These are phyloP conservation scores for Sebastes vulpes DNA, from an alignment of 2,797 vertebrate species.

Conservation along the genomic window DNA sequence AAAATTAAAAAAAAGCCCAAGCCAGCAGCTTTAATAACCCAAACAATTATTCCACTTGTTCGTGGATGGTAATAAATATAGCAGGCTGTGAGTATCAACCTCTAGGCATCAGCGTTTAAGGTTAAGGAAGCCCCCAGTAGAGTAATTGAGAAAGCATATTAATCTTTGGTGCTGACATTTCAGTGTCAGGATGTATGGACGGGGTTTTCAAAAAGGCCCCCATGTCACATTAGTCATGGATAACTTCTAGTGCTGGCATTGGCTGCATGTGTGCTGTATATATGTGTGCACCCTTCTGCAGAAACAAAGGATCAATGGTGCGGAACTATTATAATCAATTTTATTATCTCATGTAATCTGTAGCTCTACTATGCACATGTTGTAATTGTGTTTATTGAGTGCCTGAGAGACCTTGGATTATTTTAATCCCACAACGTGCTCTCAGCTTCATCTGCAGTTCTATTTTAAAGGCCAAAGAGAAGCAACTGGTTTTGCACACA, in stretches of 20 bases:
- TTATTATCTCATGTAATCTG: neutral
- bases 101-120: conserved; percentile 11
- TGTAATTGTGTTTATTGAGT: conserved; percentile 34
- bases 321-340: neutral
- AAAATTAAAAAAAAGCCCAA: neutral
- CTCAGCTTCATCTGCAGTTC: conserved; percentile 13
- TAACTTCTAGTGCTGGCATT: neutral
- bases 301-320: conserved; percentile 7
- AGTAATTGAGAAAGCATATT: conserved; percentile 38
- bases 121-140: conserved; percentile 23
- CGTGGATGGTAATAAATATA: neutral
- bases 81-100: conserved; percentile 1
- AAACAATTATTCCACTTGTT: conserved; percentile 40
- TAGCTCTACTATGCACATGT: neutral
- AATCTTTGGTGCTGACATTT: conserved; percentile 55
- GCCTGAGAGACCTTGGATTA: neutral
- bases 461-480: neutral
- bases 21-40: neutral
- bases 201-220: conserved; percentile 34
- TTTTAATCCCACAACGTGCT: conserved; percentile 46
- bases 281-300: neutral
- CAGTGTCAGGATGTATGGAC: conserved; percentile 35
- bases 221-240: conserved; percentile 43
- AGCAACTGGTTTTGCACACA: neutral
- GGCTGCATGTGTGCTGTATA: neutral